Conservation (phyloP, 2,113 vertebrate species). For the Salvator merianae region DNA sequence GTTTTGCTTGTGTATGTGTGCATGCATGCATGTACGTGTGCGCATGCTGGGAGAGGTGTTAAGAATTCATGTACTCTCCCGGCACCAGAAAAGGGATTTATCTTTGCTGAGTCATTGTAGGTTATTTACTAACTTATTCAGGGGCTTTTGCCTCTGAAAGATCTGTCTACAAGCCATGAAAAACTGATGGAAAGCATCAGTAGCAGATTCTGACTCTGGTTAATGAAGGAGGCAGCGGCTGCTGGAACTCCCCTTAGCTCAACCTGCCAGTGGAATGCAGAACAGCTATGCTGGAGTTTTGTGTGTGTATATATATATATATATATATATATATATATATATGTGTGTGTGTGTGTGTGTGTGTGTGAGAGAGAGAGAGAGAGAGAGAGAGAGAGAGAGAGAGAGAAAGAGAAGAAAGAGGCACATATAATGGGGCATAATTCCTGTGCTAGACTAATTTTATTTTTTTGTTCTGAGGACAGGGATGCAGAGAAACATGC, state of each 20-base stretch:
- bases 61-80: background rate
- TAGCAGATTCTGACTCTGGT: background rate
- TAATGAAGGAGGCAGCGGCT: background rate
- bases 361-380: too few species aligned
- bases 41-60: background rate
- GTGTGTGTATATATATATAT: background rate
- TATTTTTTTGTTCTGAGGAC: background rate
- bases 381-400: too few species aligned
- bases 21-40: background rate
- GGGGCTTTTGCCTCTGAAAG: background rate
- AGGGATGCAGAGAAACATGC: background rate
- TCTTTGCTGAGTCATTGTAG: conserved; percentile 15
- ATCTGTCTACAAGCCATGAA: background rate
- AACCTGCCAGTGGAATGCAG: background rate
- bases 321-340: too few species aligned
- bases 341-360: too few species aligned
- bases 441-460: background rate
- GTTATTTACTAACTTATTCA: background rate
- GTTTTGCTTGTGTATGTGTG: background rate
- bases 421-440: too few species aligned
- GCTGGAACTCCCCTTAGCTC: background rate
- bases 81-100: background rate
- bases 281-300: background rate
- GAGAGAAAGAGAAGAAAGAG: too few species aligned
- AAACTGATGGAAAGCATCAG: background rate